Conservation (phyloP, 2,797 vertebrate genomes). For the Bradypodion ventrale region DNA sequence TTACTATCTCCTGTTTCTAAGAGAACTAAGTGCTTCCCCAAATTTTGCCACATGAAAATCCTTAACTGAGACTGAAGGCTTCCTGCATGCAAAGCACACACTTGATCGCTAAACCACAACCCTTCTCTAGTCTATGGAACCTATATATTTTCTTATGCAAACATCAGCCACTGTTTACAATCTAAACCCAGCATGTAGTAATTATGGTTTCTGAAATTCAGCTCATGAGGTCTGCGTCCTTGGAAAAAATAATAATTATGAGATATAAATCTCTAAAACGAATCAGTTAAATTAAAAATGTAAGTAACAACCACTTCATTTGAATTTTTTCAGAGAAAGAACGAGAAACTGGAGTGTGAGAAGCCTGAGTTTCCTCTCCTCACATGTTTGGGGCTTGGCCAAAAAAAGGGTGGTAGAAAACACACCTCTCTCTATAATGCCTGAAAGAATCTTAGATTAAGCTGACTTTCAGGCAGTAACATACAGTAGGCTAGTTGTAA, state of each 20-base stretch:
- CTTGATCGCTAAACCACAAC: background rate
- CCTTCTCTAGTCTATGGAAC: background rate
- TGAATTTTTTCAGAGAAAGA: background rate
- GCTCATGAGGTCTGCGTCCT: background rate
- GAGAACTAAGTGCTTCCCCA: background rate
- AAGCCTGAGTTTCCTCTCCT: background rate
- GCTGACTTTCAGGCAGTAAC: background rate
- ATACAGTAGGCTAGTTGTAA: constrained; percentile 8
- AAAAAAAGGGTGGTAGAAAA: background rate
- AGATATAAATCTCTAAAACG: background rate
- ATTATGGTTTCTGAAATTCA: constrained; percentile 38
- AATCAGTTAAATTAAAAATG: background rate
- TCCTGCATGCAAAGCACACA: constrained; percentile 1
- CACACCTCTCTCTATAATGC: background rate
- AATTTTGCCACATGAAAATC: background rate
- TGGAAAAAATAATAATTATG: background rate
- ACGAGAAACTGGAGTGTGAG: background rate
- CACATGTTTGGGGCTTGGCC: background rate
- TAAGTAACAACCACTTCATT: background rate
- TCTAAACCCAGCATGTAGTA: background rate
- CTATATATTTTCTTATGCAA: constrained; percentile 3
- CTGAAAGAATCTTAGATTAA: background rate
- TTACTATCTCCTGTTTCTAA: background rate
- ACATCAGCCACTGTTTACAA: background rate
- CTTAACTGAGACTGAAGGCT: background rate